These are phyloP conservation scores for Aldabrachelys gigantea DNA, from an alignment of 2,113 vertebrate species.

Conservation along the genomic window DNA sequence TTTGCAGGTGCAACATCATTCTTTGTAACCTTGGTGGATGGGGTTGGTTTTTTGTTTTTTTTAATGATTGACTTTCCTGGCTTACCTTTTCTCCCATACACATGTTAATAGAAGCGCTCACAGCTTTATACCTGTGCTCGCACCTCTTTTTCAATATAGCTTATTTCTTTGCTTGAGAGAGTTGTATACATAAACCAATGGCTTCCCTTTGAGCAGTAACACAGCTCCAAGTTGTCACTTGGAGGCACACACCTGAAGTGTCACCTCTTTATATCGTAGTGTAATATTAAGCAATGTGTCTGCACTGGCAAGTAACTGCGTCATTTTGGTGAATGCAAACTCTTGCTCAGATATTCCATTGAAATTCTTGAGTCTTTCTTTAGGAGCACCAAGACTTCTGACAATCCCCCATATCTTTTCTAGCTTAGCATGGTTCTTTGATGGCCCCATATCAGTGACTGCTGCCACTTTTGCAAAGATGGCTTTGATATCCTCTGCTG, in stretches of 20 bases:
- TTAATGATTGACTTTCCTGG: not conserved
- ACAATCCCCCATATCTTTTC: not conserved
- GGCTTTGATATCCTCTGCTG: not conserved
- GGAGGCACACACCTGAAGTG: not conserved
- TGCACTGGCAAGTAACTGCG: not conserved
- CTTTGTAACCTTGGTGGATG: not conserved
- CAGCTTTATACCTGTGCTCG: not conserved
- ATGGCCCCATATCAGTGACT: not conserved
- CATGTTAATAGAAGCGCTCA: not conserved
- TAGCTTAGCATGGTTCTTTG: not conserved
- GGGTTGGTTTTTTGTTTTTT: not conserved
- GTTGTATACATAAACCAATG: not conserved
- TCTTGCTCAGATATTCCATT: not conserved
- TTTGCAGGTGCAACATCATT: not conserved
- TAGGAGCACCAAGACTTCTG: not conserved
- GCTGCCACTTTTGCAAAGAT: not conserved
- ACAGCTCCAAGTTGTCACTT: not conserved
- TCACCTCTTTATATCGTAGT: not conserved
- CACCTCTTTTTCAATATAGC: not conserved
- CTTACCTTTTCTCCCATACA: not conserved
- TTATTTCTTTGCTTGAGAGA: not conserved
- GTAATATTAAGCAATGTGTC: accelerated
- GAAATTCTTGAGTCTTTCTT: not conserved
- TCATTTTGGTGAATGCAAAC: not conserved
- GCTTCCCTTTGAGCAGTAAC: not conserved